Base-by-base conservation (phyloP, 1,140 invertebrate genomes). In the Octopus sinensis region DNA sequence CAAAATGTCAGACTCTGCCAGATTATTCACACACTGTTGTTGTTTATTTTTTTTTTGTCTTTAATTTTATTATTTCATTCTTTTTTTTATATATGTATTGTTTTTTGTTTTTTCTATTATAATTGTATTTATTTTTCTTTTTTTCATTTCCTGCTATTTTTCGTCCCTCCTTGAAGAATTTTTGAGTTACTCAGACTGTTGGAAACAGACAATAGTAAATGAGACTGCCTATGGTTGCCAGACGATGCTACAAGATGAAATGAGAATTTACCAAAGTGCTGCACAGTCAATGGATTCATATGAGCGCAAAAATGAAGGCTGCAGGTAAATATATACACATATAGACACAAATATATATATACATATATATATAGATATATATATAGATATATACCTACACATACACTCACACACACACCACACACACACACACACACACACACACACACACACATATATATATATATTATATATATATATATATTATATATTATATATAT, bases 171-270 rank as follows among this genome's bases (percentile, higher is more conserved):
- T 7, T 73, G 68, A 6, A 73, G 68, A 73, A 73, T 73, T 73
- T 73, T 23, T 73, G 7, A 73, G 68, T 73, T 73, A 73, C 68
- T 73, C 68, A 73, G 68, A 73, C 68, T 73, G 68, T 23, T 73
- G 68, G 68, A 73, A 73, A 23, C 68, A 73, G 30, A n/a, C 68
- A 9, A 73, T 73, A 73, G 68, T 73, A 73, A 73, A 73, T 17
- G 68, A 73, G 68, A 73, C 68, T 13, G 68, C 68, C 30, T 73
- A 73, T 23, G 30, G 30, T 23, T 73, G 68, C 68, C 68, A 73
- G 13, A 17, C 68, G 3, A 73, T 73, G 68, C 5, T 73, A 23
- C 68, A 73, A 73, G 68, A 73, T 73, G 68, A 73, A 73, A 73
- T 73, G 68, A 13, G 68, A 13, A 73, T 5, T 6, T 73, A 12